A percentile compares a stretch with the other conserved stretches of the same genome.
Evolutionary conservation across 2,797 vertebrate genomes (phyloP).

Genomic region (Macroramphosus scolopax): DNA sequence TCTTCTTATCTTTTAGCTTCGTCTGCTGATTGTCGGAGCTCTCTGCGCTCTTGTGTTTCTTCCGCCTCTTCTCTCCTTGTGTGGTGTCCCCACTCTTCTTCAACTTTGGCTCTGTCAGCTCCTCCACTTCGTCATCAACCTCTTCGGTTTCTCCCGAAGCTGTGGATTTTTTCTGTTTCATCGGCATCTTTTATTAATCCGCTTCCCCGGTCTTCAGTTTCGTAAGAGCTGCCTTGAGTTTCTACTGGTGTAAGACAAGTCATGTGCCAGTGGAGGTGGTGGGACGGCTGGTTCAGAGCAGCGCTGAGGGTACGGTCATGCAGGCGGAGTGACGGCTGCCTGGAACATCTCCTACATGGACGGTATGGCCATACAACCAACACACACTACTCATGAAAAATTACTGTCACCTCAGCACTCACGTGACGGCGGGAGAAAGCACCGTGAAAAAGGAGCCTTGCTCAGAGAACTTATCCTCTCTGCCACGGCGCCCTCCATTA

Average conservation of each 20-base stretch:
- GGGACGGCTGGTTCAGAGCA: slow-evolving; percentile 34
- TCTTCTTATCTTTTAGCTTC: slow-evolving; percentile 63
- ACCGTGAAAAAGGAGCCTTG: slow-evolving; percentile 84
- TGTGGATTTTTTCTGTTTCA: slow-evolving; percentile 82
- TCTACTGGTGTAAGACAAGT: slow-evolving; percentile 79
- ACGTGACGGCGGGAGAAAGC: slow-evolving; percentile 82
- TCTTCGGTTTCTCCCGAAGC: slow-evolving; percentile 77
- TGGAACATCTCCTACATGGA: slow-evolving; percentile 45
- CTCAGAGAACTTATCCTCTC: slow-evolving; percentile 80
- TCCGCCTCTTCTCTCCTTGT: slow-evolving; percentile 60
- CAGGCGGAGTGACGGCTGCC: slow-evolving; percentile 25
- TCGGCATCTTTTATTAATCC: slow-evolving; percentile 90
- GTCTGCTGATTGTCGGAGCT: slow-evolving; percentile 22
- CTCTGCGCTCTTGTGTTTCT: slow-evolving; percentile 54
- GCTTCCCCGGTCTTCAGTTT: slow-evolving; percentile 74
- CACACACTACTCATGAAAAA: slow-evolving; percentile 85
- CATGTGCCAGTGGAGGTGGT: slow-evolving; percentile 70
- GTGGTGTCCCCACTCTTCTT: slow-evolving; percentile 58
- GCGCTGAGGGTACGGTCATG: slow-evolving; percentile 41
- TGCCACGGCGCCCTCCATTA: slow-evolving; percentile 86
- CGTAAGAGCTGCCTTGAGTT: slow-evolving; percentile 76
- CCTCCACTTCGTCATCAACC: slow-evolving; percentile 72
- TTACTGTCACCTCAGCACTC: slow-evolving; percentile 75
- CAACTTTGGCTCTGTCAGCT: slow-evolving; percentile 65
- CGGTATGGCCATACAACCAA: slow-evolving; percentile 59